Percentiles rank a stretch among this genome's conserved stretches.
Evolutionary conservation across 2,113 vertebrate genomes (phyloP).

Genomic region (Paralichthys olivaceus): DNA sequence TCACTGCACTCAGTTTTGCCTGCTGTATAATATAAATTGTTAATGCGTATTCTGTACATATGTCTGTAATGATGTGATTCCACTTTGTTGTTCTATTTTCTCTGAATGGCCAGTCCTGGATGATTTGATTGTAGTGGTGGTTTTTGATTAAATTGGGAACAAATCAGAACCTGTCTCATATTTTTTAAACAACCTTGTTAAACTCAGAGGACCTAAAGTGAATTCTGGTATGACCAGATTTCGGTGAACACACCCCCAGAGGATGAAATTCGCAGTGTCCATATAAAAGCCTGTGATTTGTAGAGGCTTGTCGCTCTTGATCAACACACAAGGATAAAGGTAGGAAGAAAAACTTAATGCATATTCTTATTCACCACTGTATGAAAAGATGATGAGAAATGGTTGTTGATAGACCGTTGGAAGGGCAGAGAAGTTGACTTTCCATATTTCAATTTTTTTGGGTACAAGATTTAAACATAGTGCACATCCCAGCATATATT

Average conservation of each 20-base stretch:
- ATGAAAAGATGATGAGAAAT: too few relatives aligned
- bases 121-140: conserved; percentile 38
- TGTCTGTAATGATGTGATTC: conserved; percentile 36
- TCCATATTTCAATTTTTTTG: too few relatives aligned
- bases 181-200: too few relatives aligned
- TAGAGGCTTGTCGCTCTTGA: background rate
- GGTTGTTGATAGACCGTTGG: too few relatives aligned
- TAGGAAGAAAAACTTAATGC: conserved; percentile 27
- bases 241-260: background rate
- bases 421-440: too few relatives aligned
- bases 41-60: conserved; percentile 20
- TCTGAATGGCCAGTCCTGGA: background rate
- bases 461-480: too few relatives aligned
- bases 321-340: conserved; percentile 31
- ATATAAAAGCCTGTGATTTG: conserved; percentile 36
- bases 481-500: too few relatives aligned
- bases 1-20: conserved; percentile 32
- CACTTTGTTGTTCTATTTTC: conserved; percentile 26
- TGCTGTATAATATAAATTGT: conserved; percentile 42
- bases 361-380: too few relatives aligned
- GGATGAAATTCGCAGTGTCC: fast-evolving
- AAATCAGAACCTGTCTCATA: conserved; percentile 15
- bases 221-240: background rate
- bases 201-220: background rate
- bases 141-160: conserved; percentile 53